A percentile compares a stretch with the other conserved stretches of the same genome.
phyloP scores from a whole-genome alignment of 2,888 invertebrate species.

The Volucella inanis region DNA sequence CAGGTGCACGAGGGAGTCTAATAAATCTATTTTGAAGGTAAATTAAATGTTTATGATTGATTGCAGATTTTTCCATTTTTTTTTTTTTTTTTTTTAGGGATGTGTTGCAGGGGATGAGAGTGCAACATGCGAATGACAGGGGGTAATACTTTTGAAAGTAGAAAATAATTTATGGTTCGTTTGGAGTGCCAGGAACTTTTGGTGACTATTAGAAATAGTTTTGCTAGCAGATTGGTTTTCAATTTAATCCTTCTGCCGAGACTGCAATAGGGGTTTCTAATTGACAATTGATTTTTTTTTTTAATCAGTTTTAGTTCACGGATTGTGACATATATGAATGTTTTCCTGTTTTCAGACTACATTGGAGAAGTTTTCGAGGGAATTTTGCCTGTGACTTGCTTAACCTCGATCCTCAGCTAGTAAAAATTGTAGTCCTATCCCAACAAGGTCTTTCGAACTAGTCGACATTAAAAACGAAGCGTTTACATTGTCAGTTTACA shows the following conservation, averaged over 20 bases:
- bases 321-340: too few species aligned
- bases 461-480: too few species aligned
- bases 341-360: too few species aligned
- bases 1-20: constrained; percentile 36
- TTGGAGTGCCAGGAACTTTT: not conserved
- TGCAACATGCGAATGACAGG: constrained; percentile 22
- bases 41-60: constrained; percentile 74
- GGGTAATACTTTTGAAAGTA: constrained; percentile 45
- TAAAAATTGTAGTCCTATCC: too few species aligned
- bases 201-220: constrained; percentile 15
- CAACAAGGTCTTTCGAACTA: too few species aligned
- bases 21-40: constrained; percentile 68
- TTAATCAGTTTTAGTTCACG: too few species aligned
- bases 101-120: constrained; percentile 4
- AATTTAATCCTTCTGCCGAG: not conserved
- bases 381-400: too few species aligned
- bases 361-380: too few species aligned
- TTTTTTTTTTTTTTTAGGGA: not conserved
- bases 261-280: not conserved
- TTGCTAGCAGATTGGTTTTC: not conserved
- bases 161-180: constrained; percentile 45
- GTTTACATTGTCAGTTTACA: too few species aligned
- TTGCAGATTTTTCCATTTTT: constrained; percentile 38
- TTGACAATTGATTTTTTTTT: too few species aligned
- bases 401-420: too few species aligned